phyloP scores from a whole-genome alignment of 2,797 vertebrate genomes.

The Saxicola maurus region DNA sequence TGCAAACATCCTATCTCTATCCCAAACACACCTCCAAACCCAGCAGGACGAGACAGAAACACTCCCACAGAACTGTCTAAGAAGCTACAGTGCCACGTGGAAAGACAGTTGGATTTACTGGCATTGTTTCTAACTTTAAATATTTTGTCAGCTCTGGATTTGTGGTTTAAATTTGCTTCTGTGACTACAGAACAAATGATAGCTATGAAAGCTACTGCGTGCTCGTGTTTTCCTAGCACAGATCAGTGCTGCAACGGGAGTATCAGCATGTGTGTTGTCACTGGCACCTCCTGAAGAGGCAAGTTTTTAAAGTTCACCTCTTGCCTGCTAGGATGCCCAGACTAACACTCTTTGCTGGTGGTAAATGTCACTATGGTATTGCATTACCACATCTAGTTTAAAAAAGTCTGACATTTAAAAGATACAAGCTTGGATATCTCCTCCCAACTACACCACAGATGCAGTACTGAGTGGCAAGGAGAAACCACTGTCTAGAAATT shows the following conservation, averaged over 20 bases:
- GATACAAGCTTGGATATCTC: neutral
- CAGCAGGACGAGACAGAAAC: neutral
- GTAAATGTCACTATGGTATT: conserved; percentile 46
- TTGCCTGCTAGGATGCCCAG: conserved; percentile 3
- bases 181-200: neutral
- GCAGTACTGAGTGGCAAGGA: neutral
- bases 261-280: neutral
- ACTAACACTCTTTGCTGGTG: neutral
- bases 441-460: neutral
- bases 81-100: neutral
- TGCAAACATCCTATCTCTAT: neutral
- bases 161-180: neutral
- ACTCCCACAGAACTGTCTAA: neutral
- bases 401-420: conserved; percentile 48
- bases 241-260: neutral
- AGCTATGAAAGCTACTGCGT: neutral
- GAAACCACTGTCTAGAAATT: neutral
- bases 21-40: neutral
- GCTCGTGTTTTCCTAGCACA: neutral
- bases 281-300: neutral
- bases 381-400: neutral
- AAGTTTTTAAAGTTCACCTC: conserved; percentile 33
- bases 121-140: conserved; percentile 8
- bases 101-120: conserved; percentile 30
- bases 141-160: conserved; percentile 6